Conservation (phyloP, 2,113 vertebrate genomes). For the Lota lota region DNA sequence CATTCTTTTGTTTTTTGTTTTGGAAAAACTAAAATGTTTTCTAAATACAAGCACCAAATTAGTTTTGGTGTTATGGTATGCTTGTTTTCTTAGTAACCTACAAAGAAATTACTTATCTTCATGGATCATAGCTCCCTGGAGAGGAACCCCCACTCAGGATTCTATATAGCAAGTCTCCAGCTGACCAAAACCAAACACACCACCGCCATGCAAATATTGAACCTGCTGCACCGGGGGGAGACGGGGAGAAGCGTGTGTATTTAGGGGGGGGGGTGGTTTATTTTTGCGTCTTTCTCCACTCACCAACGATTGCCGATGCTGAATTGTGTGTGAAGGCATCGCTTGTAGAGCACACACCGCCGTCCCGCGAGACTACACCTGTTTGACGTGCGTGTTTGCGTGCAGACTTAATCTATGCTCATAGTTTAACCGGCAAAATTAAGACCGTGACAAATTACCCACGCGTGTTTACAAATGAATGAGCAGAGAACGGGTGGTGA, state of each 20-base stretch:
- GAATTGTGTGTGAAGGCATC: conserved; percentile 5
- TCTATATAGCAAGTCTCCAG: conserved; percentile 11
- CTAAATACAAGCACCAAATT: too few relatives aligned
- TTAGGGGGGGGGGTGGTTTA: neutral
- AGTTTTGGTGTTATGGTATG: too few relatives aligned
- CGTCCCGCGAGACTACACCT: neutral
- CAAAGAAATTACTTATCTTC: conserved; percentile 9
- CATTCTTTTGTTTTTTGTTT: too few relatives aligned
- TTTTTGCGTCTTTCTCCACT: conserved; percentile 1
- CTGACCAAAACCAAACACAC: conserved; percentile 23
- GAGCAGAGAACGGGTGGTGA: neutral
- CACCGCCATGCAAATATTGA: conserved; percentile 44
- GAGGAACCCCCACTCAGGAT: neutral
- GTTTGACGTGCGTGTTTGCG: conserved; percentile 9
- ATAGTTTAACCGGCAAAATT: neutral
- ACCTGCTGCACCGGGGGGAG: conserved; percentile 27
- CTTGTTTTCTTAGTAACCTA: neutral
- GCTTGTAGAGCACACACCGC: conserved; percentile 2
- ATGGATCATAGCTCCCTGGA: conserved; percentile 13
- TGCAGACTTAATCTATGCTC: neutral
- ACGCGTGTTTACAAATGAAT: neutral
- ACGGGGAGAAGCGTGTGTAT: conserved; percentile 6
- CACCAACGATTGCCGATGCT: neutral
- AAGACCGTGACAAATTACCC: neutral
- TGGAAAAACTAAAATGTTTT: too few relatives aligned